A percentile compares a stretch with the other conserved stretches of the same genome.
Evolutionary conservation across 2,113 vertebrate species (phyloP).

Genomic region (Gracilinanus agilis): DNA sequence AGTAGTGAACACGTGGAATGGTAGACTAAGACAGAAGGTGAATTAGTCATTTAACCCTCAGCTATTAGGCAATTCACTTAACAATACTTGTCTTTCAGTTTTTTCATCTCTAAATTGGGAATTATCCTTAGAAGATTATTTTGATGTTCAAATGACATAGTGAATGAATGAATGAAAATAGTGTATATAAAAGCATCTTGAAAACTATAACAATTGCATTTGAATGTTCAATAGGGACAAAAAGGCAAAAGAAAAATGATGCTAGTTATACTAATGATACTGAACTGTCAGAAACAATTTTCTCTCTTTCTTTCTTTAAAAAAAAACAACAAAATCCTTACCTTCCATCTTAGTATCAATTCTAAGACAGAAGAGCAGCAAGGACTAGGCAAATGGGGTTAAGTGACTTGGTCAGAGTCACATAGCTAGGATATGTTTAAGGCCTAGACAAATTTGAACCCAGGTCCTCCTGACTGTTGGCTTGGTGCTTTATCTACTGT

Average conservation of each 20-base stretch:
- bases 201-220: conserved; percentile 31
- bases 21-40: conserved; percentile 48
- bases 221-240: neutral
- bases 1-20: conserved; percentile 41
- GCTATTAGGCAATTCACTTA: conserved; percentile 9
- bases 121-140: neutral
- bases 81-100: conserved; percentile 29
- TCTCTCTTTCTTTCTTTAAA: too few species aligned
- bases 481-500: too few species aligned
- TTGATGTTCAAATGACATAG: conserved; percentile 20
- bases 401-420: too few species aligned
- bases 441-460: too few species aligned
- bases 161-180: neutral
- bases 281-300: conserved; percentile 14
- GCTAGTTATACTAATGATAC: conserved; percentile 44
- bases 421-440: too few species aligned
- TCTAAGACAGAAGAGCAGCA: too few species aligned
- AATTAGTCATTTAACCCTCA: conserved; percentile 33
- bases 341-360: too few species aligned
- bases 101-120: conserved; percentile 37
- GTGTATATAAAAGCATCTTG: conserved; percentile 27
- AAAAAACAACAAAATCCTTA: too few species aligned
- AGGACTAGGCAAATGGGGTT: too few species aligned
- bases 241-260: neutral
- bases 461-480: too few species aligned